A percentile compares a stretch with the other conserved stretches of the same genome.
These are phyloP conservation scores for Meriones psammophilus DNA, from an alignment of 2,797 vertebrate genomes.

Conservation along the genomic window DNA sequence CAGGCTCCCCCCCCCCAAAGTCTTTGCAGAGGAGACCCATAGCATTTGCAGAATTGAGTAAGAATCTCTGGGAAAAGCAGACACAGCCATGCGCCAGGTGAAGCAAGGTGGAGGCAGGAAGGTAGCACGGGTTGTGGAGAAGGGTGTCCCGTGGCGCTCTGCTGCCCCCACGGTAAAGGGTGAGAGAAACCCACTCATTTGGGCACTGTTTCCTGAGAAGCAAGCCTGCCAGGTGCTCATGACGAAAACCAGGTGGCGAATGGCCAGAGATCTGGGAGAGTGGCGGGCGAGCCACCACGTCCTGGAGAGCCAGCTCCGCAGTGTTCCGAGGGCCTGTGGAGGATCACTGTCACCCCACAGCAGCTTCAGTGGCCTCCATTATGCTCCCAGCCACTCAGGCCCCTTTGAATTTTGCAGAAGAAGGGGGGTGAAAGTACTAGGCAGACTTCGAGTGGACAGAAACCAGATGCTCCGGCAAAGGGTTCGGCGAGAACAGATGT, in stretches of 20 bases:
- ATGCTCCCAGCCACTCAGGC: slow-evolving; percentile 86
- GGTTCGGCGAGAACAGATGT: slow-evolving; percentile 89
- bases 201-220: background rate
- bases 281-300: background rate
- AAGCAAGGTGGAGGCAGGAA: background rate
- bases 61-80: background rate
- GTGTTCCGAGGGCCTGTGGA: slow-evolving; percentile 86
- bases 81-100: background rate
- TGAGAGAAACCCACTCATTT: background rate
- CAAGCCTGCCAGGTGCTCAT: slow-evolving; percentile 8
- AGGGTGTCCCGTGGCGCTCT: rapidly evolving
- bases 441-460: slow-evolving; percentile 88
- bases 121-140: rapidly evolving
- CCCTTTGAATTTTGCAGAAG: slow-evolving; percentile 88
- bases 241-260: background rate
- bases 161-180: background rate
- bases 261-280: background rate
- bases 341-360: slow-evolving; percentile 87
- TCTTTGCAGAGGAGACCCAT: background rate
- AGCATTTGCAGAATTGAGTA: background rate
- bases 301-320: slow-evolving; percentile 70
- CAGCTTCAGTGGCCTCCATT: slow-evolving; percentile 85
- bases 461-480: slow-evolving; percentile 87
- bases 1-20: background rate
- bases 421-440: background rate